These are phyloP conservation scores for Bergia sp. DNA, from an alignment of 92 coral and sea anemone species.

Conservation along the genomic window DNA sequence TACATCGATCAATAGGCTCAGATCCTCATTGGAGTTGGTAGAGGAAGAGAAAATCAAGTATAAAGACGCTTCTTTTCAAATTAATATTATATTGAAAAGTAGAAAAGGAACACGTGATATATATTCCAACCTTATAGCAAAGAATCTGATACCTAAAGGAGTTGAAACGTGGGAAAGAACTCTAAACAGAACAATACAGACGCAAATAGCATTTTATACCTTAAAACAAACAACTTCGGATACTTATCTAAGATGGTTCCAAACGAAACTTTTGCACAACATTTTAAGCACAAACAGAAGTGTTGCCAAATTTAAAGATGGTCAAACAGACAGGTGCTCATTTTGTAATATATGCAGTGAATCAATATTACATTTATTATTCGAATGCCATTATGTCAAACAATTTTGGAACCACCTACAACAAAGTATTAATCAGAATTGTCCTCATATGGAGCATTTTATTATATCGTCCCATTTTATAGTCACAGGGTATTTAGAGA, in stretches of 20 bases:
- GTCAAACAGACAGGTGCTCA: constrained; percentile 3
- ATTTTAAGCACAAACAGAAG: constrained; percentile 15
- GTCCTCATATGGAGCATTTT: constrained; percentile 4
- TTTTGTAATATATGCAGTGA: constrained; percentile 8
- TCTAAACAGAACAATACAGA: background rate
- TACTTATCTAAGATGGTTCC: constrained; percentile 5
- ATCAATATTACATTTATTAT: background rate
- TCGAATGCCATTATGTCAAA: background rate
- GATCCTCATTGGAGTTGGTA: constrained; percentile 6
- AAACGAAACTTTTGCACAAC: background rate
- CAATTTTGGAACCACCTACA: constrained; percentile 5
- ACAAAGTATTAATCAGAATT: background rate
- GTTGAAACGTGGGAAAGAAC: background rate
- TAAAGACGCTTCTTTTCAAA: constrained; percentile 7
- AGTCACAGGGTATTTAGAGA: constrained; percentile 13
- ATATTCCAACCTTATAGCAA: constrained; percentile 3
- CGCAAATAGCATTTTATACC: background rate
- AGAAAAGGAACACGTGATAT: constrained; percentile 10
- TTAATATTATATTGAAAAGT: background rate
- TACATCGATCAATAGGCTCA: background rate
- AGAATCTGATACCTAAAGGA: constrained; percentile 3
- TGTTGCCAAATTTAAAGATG: constrained; percentile 1
- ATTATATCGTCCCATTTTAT: background rate
- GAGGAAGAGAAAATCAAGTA: background rate
- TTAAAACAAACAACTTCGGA: constrained; percentile 14